phyloP scores from a whole-genome alignment of 2,888 invertebrate species.

The Liodrosophila aerea region DNA sequence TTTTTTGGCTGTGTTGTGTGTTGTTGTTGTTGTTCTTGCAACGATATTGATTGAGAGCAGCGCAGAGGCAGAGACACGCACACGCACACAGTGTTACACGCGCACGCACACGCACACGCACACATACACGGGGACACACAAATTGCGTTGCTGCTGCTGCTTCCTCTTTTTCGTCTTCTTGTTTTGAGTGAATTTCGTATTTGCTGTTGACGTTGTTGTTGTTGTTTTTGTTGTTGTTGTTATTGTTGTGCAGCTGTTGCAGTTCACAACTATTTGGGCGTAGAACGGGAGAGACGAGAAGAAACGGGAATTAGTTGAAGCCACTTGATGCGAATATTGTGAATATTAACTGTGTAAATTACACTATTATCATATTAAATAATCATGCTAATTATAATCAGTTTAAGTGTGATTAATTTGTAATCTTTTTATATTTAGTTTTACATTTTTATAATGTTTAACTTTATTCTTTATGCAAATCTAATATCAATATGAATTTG shows the following conservation, averaged over 20 bases:
- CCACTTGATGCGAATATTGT: too few relatives aligned
- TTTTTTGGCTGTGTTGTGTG: too few relatives aligned
- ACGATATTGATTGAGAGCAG: constrained; percentile 23
- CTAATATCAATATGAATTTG: too few relatives aligned
- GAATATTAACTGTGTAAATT: too few relatives aligned
- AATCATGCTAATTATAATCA: too few relatives aligned
- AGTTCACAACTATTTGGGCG: constrained; percentile 43
- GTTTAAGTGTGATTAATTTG: too few relatives aligned
- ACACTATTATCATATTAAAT: too few relatives aligned
- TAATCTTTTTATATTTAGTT: too few relatives aligned
- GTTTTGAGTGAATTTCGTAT: constrained; percentile 41
- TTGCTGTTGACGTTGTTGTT: constrained; percentile 8
- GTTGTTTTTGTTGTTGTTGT: constrained; percentile 20
- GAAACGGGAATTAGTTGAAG: constrained; percentile 19
- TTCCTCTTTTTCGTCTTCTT: constrained; percentile 13
- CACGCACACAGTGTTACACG: not conserved
- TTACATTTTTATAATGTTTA: too few relatives aligned
- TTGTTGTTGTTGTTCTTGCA: too few relatives aligned
- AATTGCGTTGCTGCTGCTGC: constrained; percentile 38
- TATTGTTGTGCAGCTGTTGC: constrained; percentile 52
- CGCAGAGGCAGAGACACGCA: constrained; percentile 29
- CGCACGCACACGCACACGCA: constrained; percentile 5
- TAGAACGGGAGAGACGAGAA: constrained; percentile 23
- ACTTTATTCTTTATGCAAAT: too few relatives aligned
- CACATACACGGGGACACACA: constrained; percentile 11